Base-by-base conservation (phyloP, 2,113 vertebrate genomes). In the Lagopus muta region DNA sequence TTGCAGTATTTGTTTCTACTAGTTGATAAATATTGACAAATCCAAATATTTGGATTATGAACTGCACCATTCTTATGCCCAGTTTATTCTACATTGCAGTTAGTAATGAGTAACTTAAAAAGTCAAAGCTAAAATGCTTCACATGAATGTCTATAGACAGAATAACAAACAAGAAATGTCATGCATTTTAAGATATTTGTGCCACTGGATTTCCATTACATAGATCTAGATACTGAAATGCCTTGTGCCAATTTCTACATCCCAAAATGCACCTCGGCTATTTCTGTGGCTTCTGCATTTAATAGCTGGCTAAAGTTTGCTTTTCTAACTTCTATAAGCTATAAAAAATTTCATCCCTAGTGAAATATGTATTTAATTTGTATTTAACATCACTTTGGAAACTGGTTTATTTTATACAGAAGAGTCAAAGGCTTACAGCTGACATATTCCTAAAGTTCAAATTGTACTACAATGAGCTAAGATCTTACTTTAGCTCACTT, bases 361-460 rank as follows among this genome's bases (percentile, higher is more conserved):
- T 45, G 76, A 94, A 76, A 90, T 64, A 88, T 20, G 13, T 70
- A 66, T 90, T 89, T 73, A 36, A 74, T 88, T 85, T 88, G 21
- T 61, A 84, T 79, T 79, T 87, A 22, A 85, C 84, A 22, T 76
- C 2, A 45, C 65, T 88, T 67, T 81, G 70, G 62, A 90, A 88
- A 89, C 34, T 61, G 47, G 18, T 57, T 91, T 80, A 4, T 20
- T 72, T 95, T 89, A 81, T 25, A 66, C 48, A 89, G 28, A 70
- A 88, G 52, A 86, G 57, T n/a, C 40, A 80, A 72, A 89, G 48
- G 71, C 57, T 88, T 93, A 87, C 0, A 0, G 67, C 30, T 85
- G 76, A 74, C 42, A 74, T 94, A 96, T 95, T 48, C 70, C 72
- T 86, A 76, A 82, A 77, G 74, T 93, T 89, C 77, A 88, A 62